Evolutionary conservation across 2,797 vertebrate species (phyloP).

Genomic region (Hippoglossus hippoglossus): DNA sequence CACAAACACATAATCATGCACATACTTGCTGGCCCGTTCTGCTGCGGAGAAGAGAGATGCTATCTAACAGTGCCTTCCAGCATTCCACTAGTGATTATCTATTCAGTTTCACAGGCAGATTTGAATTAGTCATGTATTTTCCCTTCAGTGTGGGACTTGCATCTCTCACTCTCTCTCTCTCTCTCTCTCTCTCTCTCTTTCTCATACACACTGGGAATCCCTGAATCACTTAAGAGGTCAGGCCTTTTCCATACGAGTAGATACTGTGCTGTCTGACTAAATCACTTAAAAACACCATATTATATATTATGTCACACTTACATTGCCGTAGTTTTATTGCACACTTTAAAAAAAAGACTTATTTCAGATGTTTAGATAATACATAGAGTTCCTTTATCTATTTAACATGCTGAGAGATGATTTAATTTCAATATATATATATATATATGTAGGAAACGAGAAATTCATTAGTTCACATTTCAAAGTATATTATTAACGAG

Average conservation of each 20-base stretch:
- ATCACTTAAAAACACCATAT: slow-evolving; percentile 56
- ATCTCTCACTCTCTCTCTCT: slow-evolving; percentile 45
- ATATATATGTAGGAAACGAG: slow-evolving; percentile 36
- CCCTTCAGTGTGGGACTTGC: slow-evolving; percentile 72
- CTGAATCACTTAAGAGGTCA: slow-evolving; percentile 54
- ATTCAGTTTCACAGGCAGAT: slow-evolving; percentile 83
- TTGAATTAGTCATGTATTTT: slow-evolving; percentile 81
- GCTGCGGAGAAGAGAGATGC: slow-evolving; percentile 82
- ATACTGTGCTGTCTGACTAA: slow-evolving; percentile 67
- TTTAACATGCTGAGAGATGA: slow-evolving; percentile 54
- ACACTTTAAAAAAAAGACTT: slow-evolving; percentile 54
- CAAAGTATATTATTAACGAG: slow-evolving; percentile 67
- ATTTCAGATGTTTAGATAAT: slow-evolving; percentile 65
- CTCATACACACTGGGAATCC: slow-evolving; percentile 66
- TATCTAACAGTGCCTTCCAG: slow-evolving; percentile 87
- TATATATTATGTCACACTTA: slow-evolving; percentile 53
- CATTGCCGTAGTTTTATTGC: slow-evolving; percentile 68
- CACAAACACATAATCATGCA: slow-evolving; percentile 49
- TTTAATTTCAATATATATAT: slow-evolving; percentile 68
- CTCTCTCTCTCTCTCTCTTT: slow-evolving; percentile 42
- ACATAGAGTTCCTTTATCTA: slow-evolving; percentile 62
- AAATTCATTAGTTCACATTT: slow-evolving; percentile 66
- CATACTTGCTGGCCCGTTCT: slow-evolving; percentile 78
- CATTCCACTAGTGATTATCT: slow-evolving; percentile 84
- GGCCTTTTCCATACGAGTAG: slow-evolving; percentile 62